Conservation (phyloP, 1,140 invertebrate genomes). For the Drosophila paulistorum region DNA sequence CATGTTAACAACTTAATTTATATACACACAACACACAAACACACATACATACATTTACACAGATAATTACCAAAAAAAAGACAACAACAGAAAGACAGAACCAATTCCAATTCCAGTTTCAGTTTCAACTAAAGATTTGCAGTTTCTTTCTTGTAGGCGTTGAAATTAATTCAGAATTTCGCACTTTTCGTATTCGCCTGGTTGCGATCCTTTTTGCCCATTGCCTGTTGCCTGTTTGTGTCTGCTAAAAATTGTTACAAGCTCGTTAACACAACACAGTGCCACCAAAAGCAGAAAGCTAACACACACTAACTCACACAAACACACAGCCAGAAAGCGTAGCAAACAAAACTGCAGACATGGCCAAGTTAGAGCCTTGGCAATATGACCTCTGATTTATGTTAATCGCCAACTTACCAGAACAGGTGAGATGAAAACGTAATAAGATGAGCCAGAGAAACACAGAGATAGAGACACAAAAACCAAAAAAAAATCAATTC, state of each 20-base stretch:
- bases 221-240: conserved; percentile 4
- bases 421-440: conserved; percentile 55
- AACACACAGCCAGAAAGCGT: neutral
- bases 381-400: conserved; percentile 79
- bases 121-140: conserved; percentile 29
- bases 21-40: conserved; percentile 41
- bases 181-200: conserved; percentile 65
- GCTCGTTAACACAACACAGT: conserved; percentile 78
- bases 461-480: conserved; percentile 35
- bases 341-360: neutral
- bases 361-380: conserved; percentile 33
- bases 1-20: conserved; percentile 81
- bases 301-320: conserved; percentile 42
- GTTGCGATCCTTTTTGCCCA: neutral
- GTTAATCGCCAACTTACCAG: conserved; percentile 60
- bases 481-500: conserved; percentile 10
- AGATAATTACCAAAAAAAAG: conserved; percentile 6
- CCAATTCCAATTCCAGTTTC: conserved; percentile 55
- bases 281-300: conserved; percentile 60
- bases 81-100: conserved; percentile 19
- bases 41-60: neutral
- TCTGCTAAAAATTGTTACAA: conserved; percentile 76
- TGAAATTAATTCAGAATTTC: conserved; percentile 79
- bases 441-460: conserved; percentile 23
- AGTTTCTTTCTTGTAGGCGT: conserved; percentile 67